Conservation (phyloP, 2,113 vertebrate species). For the Recurvirostra avosetta region DNA sequence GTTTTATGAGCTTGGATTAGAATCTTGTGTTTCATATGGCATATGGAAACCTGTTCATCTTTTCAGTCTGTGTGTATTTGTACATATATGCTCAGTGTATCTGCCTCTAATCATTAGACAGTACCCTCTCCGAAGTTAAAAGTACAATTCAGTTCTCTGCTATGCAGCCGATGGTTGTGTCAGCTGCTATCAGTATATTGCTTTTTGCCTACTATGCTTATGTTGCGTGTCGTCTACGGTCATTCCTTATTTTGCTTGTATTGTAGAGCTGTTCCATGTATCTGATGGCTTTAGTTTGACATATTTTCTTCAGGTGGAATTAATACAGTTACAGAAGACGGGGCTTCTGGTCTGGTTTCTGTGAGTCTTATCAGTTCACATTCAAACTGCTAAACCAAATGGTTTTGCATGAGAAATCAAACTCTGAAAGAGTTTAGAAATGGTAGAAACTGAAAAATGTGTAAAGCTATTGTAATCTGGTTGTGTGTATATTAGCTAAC, state of each 20-base stretch:
- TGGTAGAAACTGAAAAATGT: neutral
- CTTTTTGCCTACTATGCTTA: neutral
- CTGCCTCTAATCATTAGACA: neutral
- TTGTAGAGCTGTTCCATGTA: neutral
- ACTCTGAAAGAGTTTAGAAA: neutral
- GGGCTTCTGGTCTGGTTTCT: neutral
- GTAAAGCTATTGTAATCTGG: neutral
- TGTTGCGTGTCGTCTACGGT: neutral
- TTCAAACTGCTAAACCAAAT: neutral
- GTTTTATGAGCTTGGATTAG: neutral
- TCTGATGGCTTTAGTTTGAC: neutral
- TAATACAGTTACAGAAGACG: neutral
- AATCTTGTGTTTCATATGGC: neutral
- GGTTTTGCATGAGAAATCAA: neutral
- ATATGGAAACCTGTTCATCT: neutral
- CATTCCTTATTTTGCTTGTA: neutral
- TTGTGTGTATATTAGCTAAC: neutral
- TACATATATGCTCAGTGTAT: fast-evolving
- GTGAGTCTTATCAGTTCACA: neutral
- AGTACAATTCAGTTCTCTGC: neutral
- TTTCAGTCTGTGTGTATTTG: neutral
- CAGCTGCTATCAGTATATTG: neutral
- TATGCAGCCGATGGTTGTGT: neutral
- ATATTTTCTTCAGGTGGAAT: neutral
- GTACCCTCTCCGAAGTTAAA: neutral